Base-by-base conservation (phyloP, 2,888 invertebrate genomes). In the Drosophila suboccidentalis region DNA sequence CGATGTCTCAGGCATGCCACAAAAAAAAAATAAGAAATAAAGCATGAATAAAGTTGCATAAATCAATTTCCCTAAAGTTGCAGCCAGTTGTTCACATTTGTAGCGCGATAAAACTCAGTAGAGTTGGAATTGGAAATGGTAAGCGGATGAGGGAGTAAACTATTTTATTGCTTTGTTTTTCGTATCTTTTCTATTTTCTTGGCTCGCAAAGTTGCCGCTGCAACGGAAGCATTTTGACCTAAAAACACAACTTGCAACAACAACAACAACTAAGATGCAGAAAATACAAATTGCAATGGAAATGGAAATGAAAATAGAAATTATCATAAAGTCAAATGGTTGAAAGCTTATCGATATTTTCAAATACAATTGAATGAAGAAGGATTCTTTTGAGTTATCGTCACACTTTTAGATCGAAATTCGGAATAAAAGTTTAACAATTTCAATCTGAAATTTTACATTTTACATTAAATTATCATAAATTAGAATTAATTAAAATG, bases 161-260 rank as follows among this genome's bases (percentile, higher is more conserved):
- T 55, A 84, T 63, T 84, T 84, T 78, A 80, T 78, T 78, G 62
- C 68, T 69, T 75, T 78, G 77, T 73, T 80, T 74, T 78, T 38
- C 32, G 13, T 13, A 34, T 41, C 41, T 41, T 55, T 41, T 26
- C 32, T 29, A 29, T 17, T 41, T 54, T 34, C 51, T 59, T 64
- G 11, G 26, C 39, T 34, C 34, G 32, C 54, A 15, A 72, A 71
- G 38, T 64, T 75, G 39, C 36, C 58, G 39, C 51, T 57, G 49
- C 57, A 70, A 15, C 77, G 84, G 84, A 86, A 77, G 54, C 81
- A 51, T 43, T 34, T 26, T 60, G 46, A 13, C 44, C 19, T 59
- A 47, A 39, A 73, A 66, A 66, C 8, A 66, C 75, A 71, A 39
- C 46, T n/a, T 61, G 11, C 36, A 32, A 17, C n/a, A 54, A 34